Evolutionary conservation across 2,113 vertebrate genomes (phyloP), one percentile per base, ranked within the genome.

Genomic region (Lepus americanus): DNA sequence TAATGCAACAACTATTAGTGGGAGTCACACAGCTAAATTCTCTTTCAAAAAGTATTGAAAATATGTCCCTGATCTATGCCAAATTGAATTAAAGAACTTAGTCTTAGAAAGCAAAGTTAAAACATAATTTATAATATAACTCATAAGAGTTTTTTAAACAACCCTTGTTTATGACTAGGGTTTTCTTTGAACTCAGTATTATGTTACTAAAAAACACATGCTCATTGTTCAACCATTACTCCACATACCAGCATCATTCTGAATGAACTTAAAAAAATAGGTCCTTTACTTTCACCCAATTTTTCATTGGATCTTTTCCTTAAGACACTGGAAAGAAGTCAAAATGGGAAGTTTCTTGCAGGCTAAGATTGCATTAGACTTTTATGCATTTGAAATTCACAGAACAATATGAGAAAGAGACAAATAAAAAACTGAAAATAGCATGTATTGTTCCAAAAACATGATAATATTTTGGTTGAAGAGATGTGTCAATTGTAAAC

Each of bases 91-190:
- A 89, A 51, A 95, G 9, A 17, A 19, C 17, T 87, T 79, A n/a
- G 74, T 90, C 31, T 70, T 89, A 72, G 33, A 29, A 96, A 92
- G 3, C 14, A 87, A 91, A 90, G 91, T 72, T 80, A 39, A 90
- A 78, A 44, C 39, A 93, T 55, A 67, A 83, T 79, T 94, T 94
- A 83, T 86, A 82, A 94, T 83, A 92, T 94, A 86, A 66, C 13
- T 55, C 55, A 11, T n/a, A 44, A 91, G 86, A 31, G 10, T 55
- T 81, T 94, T 87, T 94, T n/a, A 82, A 87, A 59, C 20, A 81
- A 11, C 8, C 49, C 72, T 19, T 5, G n/a, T 4, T 64, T 51
- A 49, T 9, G 82, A 12, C 77, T 91, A 67, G 22, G 17, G 10
- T 87, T 87, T 73, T 63, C 83, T 93, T 85, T 73, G n/a, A 4